phyloP scores from a whole-genome alignment of 2,113 vertebrate species.

The Gallinago jamesoni region DNA sequence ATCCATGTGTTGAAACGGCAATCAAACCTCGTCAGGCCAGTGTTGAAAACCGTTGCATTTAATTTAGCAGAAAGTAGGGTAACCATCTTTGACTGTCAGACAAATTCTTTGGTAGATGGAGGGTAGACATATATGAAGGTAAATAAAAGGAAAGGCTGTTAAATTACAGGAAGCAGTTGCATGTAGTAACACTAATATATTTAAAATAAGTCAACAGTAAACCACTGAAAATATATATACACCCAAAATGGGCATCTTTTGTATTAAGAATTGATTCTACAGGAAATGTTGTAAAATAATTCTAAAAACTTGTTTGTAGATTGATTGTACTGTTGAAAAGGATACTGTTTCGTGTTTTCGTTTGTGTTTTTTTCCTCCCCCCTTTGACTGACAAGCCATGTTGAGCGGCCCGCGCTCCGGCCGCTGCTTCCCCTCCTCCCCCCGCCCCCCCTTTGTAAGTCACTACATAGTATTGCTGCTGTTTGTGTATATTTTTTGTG shows the following conservation, averaged over 20 bases:
- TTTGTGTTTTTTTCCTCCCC: conserved; percentile 53
- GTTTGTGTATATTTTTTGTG: conserved; percentile 83
- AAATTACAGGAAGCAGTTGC: conserved; percentile 81
- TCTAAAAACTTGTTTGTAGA: conserved; percentile 95
- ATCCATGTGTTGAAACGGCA: conserved; percentile 94
- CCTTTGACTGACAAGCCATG: conserved; percentile 81
- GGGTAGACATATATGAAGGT: conserved; percentile 71
- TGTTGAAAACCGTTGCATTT: conserved; percentile 76
- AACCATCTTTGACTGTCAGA: conserved; percentile 69
- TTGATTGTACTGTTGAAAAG: conserved; percentile 86
- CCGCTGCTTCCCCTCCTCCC: conserved; percentile 47
- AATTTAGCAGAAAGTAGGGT: conserved; percentile 73
- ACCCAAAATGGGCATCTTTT: conserved; percentile 87
- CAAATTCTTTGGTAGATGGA: conserved; percentile 66
- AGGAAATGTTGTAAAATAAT: conserved; percentile 92
- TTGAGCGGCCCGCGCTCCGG: conserved; percentile 64
- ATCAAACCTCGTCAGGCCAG: conserved; percentile 77
- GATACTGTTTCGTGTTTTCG: conserved; percentile 72
- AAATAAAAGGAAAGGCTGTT: conserved; percentile 77
- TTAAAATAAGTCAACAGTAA: conserved; percentile 85
- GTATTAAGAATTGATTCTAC: conserved; percentile 86
- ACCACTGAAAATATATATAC: conserved; percentile 86
- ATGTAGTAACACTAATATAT: conserved; percentile 89
- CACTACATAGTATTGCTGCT: conserved; percentile 90
- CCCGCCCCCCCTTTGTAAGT: conserved; percentile 68